Base-by-base conservation (phyloP, 2,797 vertebrate species). In the Dromococcyx pavoninus region DNA sequence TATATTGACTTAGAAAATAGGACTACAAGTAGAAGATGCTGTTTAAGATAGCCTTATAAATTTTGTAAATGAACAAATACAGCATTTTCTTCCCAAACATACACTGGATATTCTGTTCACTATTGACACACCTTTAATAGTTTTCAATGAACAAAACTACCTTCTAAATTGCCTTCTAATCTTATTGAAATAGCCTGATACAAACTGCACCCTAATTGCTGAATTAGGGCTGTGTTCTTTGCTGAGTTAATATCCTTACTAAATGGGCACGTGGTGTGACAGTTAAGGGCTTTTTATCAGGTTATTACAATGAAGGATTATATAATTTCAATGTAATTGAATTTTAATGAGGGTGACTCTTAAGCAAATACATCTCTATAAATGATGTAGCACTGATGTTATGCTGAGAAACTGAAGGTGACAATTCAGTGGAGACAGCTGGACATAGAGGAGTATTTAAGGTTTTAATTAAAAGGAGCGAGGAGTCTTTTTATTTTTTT, bases 251-350 rank as follows among this genome's bases (percentile, higher is more conserved):
- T 97, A 94, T 95, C 65, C 74, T 87, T 93, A 58, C 70, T 96
- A 96, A 97, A 95, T 73, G 72, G 71, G 58, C 74, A 94, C 5
- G 6, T 93, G 91, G 79, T 90, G 25, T 92, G 39, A 83, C 86
- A 61, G 85, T 95, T 96, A 95, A 95, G 64, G 90, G 50, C 27
- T 96, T 94, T 96, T 95, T 96, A 96, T 96, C 95, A 87, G 72
- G 89, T 93, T 92, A 93, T 97, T 96, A 95, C 91, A 94, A 93
- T 93, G 91, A 96, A 73, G 77, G 84, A 95, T 96, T 94, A 75
- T 88, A 72, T 50, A 37, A 85, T 70, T 95, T 91, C 92, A 71
- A 21, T 91, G 85, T 96, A 97, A 97, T 95, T 97, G 93, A 97
- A 97, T 96, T 96, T 96, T 96, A 96, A 94, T 13, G 35, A 95